Conservation (phyloP, 1,140 invertebrate species). For the Calliphora vicina region DNA sequence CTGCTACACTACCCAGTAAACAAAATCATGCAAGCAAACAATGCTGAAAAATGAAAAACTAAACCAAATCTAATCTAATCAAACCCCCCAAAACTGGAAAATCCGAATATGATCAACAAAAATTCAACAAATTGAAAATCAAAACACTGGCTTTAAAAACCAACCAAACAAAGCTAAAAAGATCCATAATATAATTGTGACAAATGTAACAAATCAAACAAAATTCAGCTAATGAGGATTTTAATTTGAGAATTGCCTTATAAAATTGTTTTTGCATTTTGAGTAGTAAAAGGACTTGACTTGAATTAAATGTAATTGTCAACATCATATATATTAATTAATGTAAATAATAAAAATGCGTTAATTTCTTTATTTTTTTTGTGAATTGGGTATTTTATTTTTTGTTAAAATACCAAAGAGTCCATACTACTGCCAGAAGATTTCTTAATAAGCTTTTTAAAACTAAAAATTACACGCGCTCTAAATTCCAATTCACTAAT, state of each 20-base stretch:
- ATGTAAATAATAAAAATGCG: not conserved
- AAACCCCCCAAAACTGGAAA: not conserved
- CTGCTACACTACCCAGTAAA: slow-evolving; percentile 28
- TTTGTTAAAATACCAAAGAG: slow-evolving; percentile 58
- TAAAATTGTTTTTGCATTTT: slow-evolving; percentile 6
- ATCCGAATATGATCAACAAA: not conserved
- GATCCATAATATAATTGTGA: slow-evolving; percentile 1
- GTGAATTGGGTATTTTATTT: slow-evolving; percentile 39
- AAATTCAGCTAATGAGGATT: not conserved
- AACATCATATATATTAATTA: not conserved
- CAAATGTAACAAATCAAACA: not conserved
- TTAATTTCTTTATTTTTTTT: not conserved
- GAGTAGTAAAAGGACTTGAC: slow-evolving; percentile 31
- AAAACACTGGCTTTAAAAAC: slow-evolving; percentile 31
- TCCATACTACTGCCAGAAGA: slow-evolving; percentile 64
- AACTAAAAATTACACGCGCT: slow-evolving; percentile 34
- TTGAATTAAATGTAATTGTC: not conserved
- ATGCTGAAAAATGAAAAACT: slow-evolving; percentile 48
- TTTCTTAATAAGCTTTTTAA: slow-evolving; percentile 61
- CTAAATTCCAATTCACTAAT: slow-evolving; percentile 37
- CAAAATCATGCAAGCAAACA: slow-evolving; percentile 60
- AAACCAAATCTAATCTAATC: not conserved
- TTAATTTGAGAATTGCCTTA: not conserved
- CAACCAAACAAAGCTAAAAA: not conserved
- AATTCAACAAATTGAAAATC: not conserved